phyloP scores from a whole-genome alignment of 1,140 invertebrate species.

The Drosophila bocqueti region DNA sequence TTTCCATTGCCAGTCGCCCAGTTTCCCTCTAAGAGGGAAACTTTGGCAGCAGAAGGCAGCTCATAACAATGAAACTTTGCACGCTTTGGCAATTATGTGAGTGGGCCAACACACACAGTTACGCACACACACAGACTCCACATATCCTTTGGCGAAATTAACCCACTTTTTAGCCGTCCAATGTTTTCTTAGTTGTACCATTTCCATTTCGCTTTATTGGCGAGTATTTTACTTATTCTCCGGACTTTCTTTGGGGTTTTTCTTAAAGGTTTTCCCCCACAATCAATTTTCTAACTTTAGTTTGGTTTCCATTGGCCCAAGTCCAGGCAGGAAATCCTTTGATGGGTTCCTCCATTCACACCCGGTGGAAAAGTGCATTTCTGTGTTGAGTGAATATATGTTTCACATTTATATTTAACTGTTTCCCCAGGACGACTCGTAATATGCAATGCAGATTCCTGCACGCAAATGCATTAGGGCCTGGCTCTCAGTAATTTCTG shows the following conservation, averaged over 20 bases:
- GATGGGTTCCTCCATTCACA: slow-evolving; percentile 5
- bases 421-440: slow-evolving; percentile 16
- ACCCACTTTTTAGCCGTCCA: slow-evolving; percentile 66
- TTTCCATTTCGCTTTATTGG: slow-evolving; percentile 46
- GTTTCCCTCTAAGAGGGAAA: slow-evolving; percentile 17
- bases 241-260: slow-evolving; percentile 11
- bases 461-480: slow-evolving; percentile 64
- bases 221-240: slow-evolving; percentile 4
- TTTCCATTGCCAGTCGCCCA: slow-evolving; percentile 9
- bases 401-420: slow-evolving; percentile 34
- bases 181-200: slow-evolving; percentile 57
- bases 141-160: slow-evolving; percentile 68
- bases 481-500: slow-evolving; percentile 36
- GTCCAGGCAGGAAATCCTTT: slow-evolving; percentile 18
- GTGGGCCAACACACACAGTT: slow-evolving; percentile 34
- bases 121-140: slow-evolving; percentile 18
- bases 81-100: slow-evolving; percentile 67
- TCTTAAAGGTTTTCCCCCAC: slow-evolving; percentile 7
- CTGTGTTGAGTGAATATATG: slow-evolving; percentile 44
- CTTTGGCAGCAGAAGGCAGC: slow-evolving; percentile 56
- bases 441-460: slow-evolving; percentile 62
- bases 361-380: slow-evolving; percentile 55
- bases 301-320: slow-evolving; percentile 54
- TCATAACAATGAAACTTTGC: slow-evolving; percentile 76
- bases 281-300: slow-evolving; percentile 42